phyloP scores from a whole-genome alignment of 2,113 vertebrate species.

The Poecile atricapillus region DNA sequence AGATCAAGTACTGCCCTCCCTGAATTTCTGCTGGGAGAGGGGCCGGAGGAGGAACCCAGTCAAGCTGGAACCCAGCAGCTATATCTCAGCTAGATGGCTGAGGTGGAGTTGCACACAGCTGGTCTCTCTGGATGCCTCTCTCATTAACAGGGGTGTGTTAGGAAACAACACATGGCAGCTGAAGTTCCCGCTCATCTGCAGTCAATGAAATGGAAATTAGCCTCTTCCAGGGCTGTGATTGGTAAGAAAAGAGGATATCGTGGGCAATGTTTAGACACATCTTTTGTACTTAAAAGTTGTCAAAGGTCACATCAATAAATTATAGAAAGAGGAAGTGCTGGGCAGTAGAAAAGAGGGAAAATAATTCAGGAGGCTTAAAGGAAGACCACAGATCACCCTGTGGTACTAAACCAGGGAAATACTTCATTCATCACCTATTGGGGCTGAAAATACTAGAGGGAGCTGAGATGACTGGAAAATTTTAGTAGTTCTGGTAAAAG shows the following conservation, averaged over 20 bases:
- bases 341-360: neutral
- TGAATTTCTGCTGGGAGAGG: neutral
- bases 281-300: slow-evolving; percentile 12
- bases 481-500: neutral
- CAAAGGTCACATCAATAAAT: slow-evolving; percentile 17
- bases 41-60: neutral
- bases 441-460: neutral
- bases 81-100: neutral
- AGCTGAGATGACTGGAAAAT: neutral
- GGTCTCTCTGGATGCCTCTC: neutral
- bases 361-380: neutral
- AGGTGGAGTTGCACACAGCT: slow-evolving; percentile 3
- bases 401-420: neutral
- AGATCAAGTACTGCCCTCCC: neutral
- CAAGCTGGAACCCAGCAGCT: neutral
- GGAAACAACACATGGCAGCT: slow-evolving; percentile 10
- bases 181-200: neutral
- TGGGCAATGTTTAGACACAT: neutral
- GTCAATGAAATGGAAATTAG: slow-evolving; percentile 40
- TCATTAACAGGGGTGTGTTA: slow-evolving; percentile 37
- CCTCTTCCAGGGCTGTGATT: neutral
- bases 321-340: neutral
- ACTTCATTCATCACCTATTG: neutral
- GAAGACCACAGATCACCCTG: neutral
- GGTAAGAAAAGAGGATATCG: neutral